These are phyloP conservation scores for Leptothorax acervorum DNA, from an alignment of 2,888 invertebrate genomes.

Conservation along the genomic window DNA sequence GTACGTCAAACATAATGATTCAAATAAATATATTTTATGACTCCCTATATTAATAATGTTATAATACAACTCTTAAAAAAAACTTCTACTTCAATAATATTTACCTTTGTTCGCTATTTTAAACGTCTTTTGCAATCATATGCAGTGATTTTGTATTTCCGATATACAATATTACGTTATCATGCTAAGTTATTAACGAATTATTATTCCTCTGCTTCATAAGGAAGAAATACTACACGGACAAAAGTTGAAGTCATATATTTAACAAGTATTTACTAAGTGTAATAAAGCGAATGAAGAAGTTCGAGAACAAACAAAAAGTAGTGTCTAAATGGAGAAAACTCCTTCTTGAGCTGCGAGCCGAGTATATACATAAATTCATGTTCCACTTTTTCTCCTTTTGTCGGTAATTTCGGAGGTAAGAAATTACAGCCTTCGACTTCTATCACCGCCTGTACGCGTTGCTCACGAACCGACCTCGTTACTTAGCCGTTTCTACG, in stretches of 20 bases:
- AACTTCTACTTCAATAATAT: background rate
- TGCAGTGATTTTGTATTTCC: background rate
- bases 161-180: background rate
- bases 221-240: background rate
- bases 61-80: background rate
- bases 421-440: slow-evolving; percentile 46
- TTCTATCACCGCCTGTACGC: slow-evolving; percentile 36
- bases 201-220: slow-evolving; percentile 29
- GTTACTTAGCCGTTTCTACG: slow-evolving; percentile 37
- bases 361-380: slow-evolving; percentile 51
- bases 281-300: slow-evolving; percentile 41
- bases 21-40: background rate
- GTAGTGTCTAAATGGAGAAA: slow-evolving; percentile 44
- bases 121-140: background rate
- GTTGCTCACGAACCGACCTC: slow-evolving; percentile 7
- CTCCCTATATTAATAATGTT: background rate
- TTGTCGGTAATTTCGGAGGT: slow-evolving; percentile 42
- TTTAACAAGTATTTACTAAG: slow-evolving; percentile 42
- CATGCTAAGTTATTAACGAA: slow-evolving; percentile 13
- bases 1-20: background rate
- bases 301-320: slow-evolving; percentile 48
- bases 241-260: slow-evolving; percentile 15
- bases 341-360: slow-evolving; percentile 19
- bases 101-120: background rate
- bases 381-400: slow-evolving; percentile 32